phyloP scores from a whole-genome alignment of 2,888 invertebrate species.

The Galeruca laticollis region DNA sequence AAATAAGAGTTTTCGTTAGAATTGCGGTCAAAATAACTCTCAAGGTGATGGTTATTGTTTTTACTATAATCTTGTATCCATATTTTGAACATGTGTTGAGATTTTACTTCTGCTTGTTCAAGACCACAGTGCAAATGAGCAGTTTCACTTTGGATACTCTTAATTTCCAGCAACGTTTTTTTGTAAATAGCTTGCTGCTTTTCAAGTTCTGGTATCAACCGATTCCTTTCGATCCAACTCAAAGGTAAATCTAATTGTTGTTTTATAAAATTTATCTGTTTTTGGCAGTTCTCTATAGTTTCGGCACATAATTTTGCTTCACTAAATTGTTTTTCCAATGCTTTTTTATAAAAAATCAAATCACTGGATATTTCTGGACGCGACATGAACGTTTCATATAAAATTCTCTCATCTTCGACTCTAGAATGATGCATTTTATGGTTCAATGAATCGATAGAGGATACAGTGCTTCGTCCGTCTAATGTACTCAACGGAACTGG shows the following conservation, averaged over 20 bases:
- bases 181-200: conserved; percentile 59
- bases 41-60: not conserved
- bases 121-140: conserved; percentile 57
- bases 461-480: not conserved
- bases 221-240: conserved; percentile 16
- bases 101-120: conserved; percentile 53
- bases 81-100: conserved; percentile 45
- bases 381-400: conserved; percentile 36
- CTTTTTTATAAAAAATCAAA: conserved; percentile 45
- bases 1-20: not conserved
- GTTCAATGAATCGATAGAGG: not conserved
- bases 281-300: conserved; percentile 58
- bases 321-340: conserved; percentile 54
- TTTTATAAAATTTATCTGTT: conserved; percentile 56
- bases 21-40: not conserved
- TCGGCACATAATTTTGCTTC: conserved; percentile 55
- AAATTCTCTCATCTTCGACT: conserved; percentile 10
- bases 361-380: conserved; percentile 29
- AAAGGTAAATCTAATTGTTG: conserved; percentile 47
- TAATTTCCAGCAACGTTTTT: conserved; percentile 54
- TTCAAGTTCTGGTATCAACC: conserved; percentile 46
- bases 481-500: conserved; percentile 24
- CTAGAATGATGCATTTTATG: not conserved
- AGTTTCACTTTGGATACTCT: conserved; percentile 59
- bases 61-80: conserved; percentile 34